phyloP scores from a whole-genome alignment of 1,140 invertebrate species.

The Akabosia matsudoensis region DNA sequence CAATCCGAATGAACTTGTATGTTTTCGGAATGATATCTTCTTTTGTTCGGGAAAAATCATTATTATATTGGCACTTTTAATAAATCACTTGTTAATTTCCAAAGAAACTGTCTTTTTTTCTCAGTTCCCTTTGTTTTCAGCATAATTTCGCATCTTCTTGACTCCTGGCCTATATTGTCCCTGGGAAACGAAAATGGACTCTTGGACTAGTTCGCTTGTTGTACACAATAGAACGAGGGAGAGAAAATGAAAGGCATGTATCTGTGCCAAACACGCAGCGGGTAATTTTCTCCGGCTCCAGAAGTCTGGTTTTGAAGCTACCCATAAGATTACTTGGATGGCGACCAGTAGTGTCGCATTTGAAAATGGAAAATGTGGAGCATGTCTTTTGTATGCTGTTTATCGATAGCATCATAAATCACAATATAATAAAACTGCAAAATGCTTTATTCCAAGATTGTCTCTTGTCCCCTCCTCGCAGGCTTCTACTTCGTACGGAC shows the following conservation, averaged over 20 bases:
- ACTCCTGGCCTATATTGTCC: neutral
- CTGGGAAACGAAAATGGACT: neutral
- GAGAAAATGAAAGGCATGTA: neutral
- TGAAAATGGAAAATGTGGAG: neutral
- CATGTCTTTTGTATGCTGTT: neutral
- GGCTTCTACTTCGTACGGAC: too few relatives aligned
- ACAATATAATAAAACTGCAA: too few relatives aligned
- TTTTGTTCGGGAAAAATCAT: conserved; percentile 6
- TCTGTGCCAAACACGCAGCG: neutral
- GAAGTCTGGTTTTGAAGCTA: too few relatives aligned
- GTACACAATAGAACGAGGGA: neutral
- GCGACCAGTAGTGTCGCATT: too few relatives aligned
- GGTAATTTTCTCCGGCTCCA: conserved; percentile 9
- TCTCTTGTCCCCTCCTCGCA: too few relatives aligned
- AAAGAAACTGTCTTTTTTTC: neutral
- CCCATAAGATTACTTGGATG: too few relatives aligned
- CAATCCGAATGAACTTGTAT: too few relatives aligned
- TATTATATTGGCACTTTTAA: conserved; percentile 20
- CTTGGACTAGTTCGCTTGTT: too few relatives aligned
- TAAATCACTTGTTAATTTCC: conserved; percentile 18
- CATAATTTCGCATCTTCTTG: neutral
- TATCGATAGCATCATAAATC: neutral
- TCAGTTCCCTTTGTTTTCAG: neutral
- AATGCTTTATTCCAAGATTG: too few relatives aligned
- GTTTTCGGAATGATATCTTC: neutral